Evolutionary conservation across 2,888 invertebrate genomes (phyloP), one percentile per base, ranked within the genome.

Genomic region (Andrena hattorfiana): DNA sequence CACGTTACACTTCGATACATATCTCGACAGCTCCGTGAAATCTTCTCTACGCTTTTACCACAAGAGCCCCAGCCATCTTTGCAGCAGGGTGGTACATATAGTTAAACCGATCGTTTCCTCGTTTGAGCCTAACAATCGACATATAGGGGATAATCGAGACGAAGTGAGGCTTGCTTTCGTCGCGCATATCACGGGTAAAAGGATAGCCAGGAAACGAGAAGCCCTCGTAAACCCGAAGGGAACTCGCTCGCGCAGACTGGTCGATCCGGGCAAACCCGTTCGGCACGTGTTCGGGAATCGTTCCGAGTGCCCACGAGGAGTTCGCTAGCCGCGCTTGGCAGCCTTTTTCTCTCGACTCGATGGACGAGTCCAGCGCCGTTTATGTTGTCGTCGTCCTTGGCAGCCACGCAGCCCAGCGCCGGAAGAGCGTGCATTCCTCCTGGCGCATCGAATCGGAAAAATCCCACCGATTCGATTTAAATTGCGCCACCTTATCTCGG

Each of bases 301-400:
- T 88, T 81, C 70, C 66, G 76, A 81, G 86, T 85, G 86, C 81
- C 81, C 79, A 78, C 63, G 69, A 86, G 81, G 74, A 81, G 81
- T 83, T 83, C 77, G 62, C 80, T 77, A 69, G 79, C 74, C 73
- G 26, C 35, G 35, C 70, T 16, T 54, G 73, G 63, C 74, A 66
- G 76, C 56, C 82, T 85, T 88, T 88, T 86, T 85, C 81, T 83
- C 64, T 67, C 63, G 60, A 80, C 86, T 83, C 81, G 84, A 85
- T 86, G 80, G 84, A 88, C 89, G 86, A 72, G 87, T 87, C 85
- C 83, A 51, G 56, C 83, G 82, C 83, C 88, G 85, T 91, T 90
- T 91, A 91, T 91, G 88, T 90, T 90, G 90, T 89, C 79, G 91
- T 87, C 87, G 91, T 89, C 91, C 91, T 91, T 91, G 91, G 87